Evolutionary conservation across 2,888 invertebrate genomes (phyloP), one percentile per base, ranked within the genome.

Genomic region (Sicus ferrugineus): DNA sequence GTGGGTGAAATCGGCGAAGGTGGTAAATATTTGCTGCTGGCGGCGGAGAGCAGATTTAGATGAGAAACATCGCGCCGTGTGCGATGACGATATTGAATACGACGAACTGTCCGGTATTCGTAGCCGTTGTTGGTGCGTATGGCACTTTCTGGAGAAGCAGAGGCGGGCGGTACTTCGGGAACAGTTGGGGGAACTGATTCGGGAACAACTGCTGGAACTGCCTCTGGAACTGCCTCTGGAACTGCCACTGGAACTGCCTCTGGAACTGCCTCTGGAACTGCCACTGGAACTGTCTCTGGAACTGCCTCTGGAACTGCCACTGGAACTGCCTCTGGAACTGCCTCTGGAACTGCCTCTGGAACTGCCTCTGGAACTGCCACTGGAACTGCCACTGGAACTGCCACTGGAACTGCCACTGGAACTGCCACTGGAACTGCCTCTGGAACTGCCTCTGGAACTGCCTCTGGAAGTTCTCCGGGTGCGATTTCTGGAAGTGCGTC

Each of bases 41-140:
- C 42, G 42, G 42, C 42, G 14, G 42, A n/a, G 42, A 42, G 14
- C 71, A 75, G 75, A 5, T 74, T 50, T 72, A 81, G 67, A 61
- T 82, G 81, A 2, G 83, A 78, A 4, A 81, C 80, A 75, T 81
- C 83, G 42, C 83, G 83, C 7, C 76, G 76, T 19, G 70, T 75
- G 72, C 78, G 80, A 63, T 75, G 76, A 30, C 79, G 78, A 67
- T 76, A 76, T 71, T 80, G 80, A 0, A 80, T 69, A 30, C 77
- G 77, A 7, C 77, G 76, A 66, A 81, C 75, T 0, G 77, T 77
- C 38, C 76, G 78, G 68, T 81, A 79, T 50, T 80, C 78, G 54
- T 81, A 81, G 64, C 79, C 80, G 26, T 75, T 62, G 2, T 73
- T 71, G 11, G 75, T 74, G 7, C 73, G 73, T 52, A 70, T 73